Conservation (phyloP, 2,797 vertebrate genomes). For the Clarias laeviceps region DNA sequence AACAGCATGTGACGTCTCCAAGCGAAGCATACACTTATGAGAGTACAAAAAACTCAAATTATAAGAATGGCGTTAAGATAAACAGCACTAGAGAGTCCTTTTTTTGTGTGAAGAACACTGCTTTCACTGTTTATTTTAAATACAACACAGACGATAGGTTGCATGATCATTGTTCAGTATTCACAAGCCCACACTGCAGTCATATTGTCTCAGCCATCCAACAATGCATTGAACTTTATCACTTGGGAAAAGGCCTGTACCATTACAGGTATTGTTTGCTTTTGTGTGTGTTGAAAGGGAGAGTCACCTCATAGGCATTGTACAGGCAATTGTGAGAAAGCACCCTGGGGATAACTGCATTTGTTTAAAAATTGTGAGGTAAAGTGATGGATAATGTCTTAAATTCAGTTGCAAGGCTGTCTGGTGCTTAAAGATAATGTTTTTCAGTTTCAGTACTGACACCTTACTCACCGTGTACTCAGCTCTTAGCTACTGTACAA, state of each 20-base stretch:
- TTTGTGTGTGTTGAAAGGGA: neutral
- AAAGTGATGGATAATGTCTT: neutral
- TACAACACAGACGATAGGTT: neutral
- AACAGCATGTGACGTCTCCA: too few relatives aligned
- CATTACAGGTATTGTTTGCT: neutral
- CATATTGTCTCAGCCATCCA: neutral
- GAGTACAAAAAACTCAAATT: too few relatives aligned
- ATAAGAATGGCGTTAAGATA: too few relatives aligned
- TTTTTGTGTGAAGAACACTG: neutral
- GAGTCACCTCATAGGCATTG: neutral
- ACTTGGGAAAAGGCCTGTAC: neutral
- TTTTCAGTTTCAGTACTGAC: neutral
- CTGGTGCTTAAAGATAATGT: neutral
- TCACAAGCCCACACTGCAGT: neutral
- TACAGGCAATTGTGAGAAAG: neutral
- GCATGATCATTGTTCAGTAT: neutral
- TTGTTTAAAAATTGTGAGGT: neutral
- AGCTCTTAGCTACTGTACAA: constrained; percentile 4
- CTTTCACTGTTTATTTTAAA: neutral
- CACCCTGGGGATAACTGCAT: constrained; percentile 5
- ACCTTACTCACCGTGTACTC: neutral
- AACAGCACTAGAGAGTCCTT: neutral
- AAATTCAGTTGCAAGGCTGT: neutral
- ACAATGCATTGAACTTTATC: neutral
- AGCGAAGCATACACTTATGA: neutral